Conservation (phyloP, 1,140 invertebrate genomes). For the Diplogasteroides magnus region DNA sequence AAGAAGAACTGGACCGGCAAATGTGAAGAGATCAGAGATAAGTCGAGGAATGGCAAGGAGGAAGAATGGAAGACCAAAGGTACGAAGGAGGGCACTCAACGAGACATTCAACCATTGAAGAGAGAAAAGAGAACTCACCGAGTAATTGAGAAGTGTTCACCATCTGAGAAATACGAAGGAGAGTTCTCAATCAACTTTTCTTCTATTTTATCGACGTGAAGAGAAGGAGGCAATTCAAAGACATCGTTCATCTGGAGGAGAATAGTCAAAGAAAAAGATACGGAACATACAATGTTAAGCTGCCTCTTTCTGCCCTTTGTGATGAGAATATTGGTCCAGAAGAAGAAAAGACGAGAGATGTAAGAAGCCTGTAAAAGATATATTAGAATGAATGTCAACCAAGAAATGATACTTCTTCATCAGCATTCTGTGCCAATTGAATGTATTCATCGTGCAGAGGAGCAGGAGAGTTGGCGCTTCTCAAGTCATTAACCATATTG, state of each 20-base stretch:
- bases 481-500: background rate
- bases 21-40: slow-evolving; percentile 73
- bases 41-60: slow-evolving; percentile 80
- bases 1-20: slow-evolving; percentile 80
- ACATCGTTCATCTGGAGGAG: slow-evolving; percentile 44
- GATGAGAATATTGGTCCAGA: slow-evolving; percentile 47
- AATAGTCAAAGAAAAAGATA: background rate
- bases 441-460: slow-evolving; percentile 13
- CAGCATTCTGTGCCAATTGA: slow-evolving; percentile 3
- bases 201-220: slow-evolving; percentile 38
- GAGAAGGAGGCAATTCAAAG: slow-evolving; percentile 41
- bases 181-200: slow-evolving; percentile 39
- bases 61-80: slow-evolving; percentile 82
- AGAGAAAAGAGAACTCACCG: slow-evolving; percentile 48
- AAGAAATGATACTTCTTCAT: slow-evolving; percentile 30
- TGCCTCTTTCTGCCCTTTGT: slow-evolving; percentile 42
- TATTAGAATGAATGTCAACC: background rate
- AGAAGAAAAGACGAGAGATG: slow-evolving; percentile 50
- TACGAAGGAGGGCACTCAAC: slow-evolving; percentile 66
- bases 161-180: slow-evolving; percentile 37
- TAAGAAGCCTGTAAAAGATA: slow-evolving; percentile 34
- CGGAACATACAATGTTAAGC: slow-evolving; percentile 33
- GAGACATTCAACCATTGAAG: background rate
- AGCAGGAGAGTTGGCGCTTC: slow-evolving; percentile 1
- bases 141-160: slow-evolving; percentile 63